phyloP scores from a whole-genome alignment of 2,797 vertebrate genomes.

The Odontamblyopus rebecca region DNA sequence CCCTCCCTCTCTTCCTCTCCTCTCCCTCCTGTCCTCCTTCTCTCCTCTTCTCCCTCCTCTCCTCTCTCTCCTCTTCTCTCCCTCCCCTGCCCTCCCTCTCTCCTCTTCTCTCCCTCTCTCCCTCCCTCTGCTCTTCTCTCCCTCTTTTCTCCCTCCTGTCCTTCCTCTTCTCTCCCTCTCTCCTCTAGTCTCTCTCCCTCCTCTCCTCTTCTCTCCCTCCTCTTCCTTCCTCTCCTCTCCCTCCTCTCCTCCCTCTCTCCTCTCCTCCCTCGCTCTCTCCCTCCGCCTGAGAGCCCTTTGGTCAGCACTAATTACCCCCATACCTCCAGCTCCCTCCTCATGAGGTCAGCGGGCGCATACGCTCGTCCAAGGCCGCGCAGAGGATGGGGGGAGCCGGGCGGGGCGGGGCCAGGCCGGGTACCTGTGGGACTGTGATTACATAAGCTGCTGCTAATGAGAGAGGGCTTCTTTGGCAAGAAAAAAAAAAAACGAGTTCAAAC shows the following conservation, averaged over 20 bases:
- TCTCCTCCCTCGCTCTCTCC: conserved; percentile 33
- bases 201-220: conserved; percentile 31
- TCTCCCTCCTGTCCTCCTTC: too few species aligned
- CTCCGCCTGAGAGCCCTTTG: conserved; percentile 61
- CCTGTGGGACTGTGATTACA: conserved; percentile 79
- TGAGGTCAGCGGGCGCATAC: conserved; percentile 70
- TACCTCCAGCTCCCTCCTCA: conserved; percentile 71
- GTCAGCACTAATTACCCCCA: conserved; percentile 74
- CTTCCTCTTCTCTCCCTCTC: too few species aligned
- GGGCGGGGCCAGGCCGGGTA: conserved; percentile 66
- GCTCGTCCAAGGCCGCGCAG: conserved; percentile 61
- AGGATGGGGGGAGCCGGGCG: conserved; percentile 24
- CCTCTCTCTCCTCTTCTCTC: conserved; percentile 9
- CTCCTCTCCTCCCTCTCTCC: conserved; percentile 19
- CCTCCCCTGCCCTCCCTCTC: conserved; percentile 16
- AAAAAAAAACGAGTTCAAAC: conserved; percentile 74
- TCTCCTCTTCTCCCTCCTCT: not conserved
- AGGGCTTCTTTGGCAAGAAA: conserved; percentile 56
- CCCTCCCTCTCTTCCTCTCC: conserved; percentile 38
- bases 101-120: too few species aligned
- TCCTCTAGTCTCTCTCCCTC: not conserved
- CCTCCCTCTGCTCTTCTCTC: too few species aligned
- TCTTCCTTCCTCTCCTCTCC: conserved; percentile 22
- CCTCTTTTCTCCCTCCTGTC: too few species aligned
- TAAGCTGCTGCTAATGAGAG: conserved; percentile 79